Base-by-base conservation (phyloP, 2,888 invertebrate genomes). In the Eupithecia insigniata region DNA sequence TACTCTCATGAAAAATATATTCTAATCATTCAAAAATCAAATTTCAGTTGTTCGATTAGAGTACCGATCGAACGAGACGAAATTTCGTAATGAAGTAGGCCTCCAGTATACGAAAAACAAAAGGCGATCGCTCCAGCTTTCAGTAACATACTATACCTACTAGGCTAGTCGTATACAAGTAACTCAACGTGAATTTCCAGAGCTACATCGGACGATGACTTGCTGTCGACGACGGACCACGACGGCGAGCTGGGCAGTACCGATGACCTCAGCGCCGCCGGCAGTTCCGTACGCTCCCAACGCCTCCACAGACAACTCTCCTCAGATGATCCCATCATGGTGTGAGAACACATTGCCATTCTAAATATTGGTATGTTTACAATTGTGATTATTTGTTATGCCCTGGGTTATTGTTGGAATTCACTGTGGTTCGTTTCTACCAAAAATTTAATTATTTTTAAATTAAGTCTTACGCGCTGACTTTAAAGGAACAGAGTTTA, bases 181-280 rank as follows among this genome's bases (percentile, higher is more conserved):
- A 55, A 66, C 32, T 60, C 32, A 71, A 60, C 46, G 30, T 66
- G 32, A 58, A 30, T 74, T 73, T 67, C 22, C 85, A 96, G 97
- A 81, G 96, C 97, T 60, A 97, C 97, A 66, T 98, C 98, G 0
- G 98, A 98, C 89, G 98, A 98, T 88, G 98, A 98, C 90, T 95
- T 98, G 86, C 93, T 98, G 66, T 96, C 95, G 84, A 96, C 88
- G 58, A 97, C 97, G 32, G 97, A 97, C 89, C 95, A 97, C 82
- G 97, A 97, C 86, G 97, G 97, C 79, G 96, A 95, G 83, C 92
- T 95, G 81, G 95, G 95, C 75, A 96, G 96, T 87, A 92, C 95
- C 55, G 96, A 96, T 87, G 96, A 96, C 90, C 89, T 94, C 58
- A 93, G 92, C 84, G 84, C 90, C 34, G 88, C 87, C 76, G 88